Evolutionary conservation across 2,888 invertebrate species (phyloP).

Genomic region (Villa cingulata): DNA sequence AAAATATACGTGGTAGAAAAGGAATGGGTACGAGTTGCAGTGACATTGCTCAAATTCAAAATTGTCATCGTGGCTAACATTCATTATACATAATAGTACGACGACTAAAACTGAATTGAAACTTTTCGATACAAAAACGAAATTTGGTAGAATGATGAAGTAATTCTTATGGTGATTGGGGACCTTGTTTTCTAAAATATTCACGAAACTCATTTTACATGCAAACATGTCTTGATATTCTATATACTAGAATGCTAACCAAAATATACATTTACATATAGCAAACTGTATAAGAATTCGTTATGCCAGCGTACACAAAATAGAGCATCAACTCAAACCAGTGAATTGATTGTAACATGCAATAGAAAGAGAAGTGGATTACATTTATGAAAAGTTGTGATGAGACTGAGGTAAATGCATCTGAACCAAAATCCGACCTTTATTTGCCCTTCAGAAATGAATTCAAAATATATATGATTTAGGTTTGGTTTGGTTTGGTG

Average conservation of each 20-base stretch:
- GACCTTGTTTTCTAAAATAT: conserved; percentile 4
- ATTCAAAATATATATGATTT: conserved; percentile 7
- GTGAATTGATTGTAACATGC: too few species aligned
- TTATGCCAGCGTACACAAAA: too few species aligned
- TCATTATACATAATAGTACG: background rate
- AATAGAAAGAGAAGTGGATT: background rate
- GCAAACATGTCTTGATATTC: too few species aligned
- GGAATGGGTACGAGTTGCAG: background rate
- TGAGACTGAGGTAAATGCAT: conserved; percentile 9
- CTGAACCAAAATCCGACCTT: conserved; percentile 12
- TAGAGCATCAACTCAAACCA: too few species aligned
- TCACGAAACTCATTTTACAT: too few species aligned
- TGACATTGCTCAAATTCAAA: conserved; percentile 5
- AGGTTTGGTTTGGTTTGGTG: too few species aligned
- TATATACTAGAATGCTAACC: too few species aligned
- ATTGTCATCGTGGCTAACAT: conserved; percentile 8
- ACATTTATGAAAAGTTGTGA: background rate
- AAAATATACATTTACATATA: too few species aligned
- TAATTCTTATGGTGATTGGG: background rate
- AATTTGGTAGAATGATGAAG: background rate
- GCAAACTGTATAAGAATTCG: too few species aligned
- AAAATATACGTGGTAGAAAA: background rate
- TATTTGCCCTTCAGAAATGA: conserved; percentile 8
- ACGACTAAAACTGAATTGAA: conserved; percentile 3
- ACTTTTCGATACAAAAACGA: conserved; percentile 4